Evolutionary conservation across 2,888 invertebrate genomes (phyloP).

Genomic region (Synanthedon tipuliformis): DNA sequence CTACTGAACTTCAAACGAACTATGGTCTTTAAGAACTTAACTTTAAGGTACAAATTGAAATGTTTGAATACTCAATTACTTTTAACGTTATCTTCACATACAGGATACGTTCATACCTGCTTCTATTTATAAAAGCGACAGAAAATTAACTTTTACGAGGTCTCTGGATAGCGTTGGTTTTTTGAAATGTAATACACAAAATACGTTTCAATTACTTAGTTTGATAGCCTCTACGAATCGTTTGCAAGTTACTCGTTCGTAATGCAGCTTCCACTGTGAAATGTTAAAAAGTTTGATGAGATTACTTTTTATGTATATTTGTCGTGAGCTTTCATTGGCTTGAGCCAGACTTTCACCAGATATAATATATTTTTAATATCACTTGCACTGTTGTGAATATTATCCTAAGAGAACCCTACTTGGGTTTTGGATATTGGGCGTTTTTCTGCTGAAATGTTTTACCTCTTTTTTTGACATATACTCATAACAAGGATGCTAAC

Average conservation of each 20-base stretch:
- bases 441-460: too few relatives aligned
- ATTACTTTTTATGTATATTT: neutral
- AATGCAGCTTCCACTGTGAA: neutral
- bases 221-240: neutral
- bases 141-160: conserved; percentile 52
- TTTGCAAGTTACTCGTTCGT: neutral
- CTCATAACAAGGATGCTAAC: too few relatives aligned
- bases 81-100: conserved; percentile 56
- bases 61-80: conserved; percentile 40
- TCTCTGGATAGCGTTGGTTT: conserved; percentile 10
- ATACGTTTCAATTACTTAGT: conserved; percentile 1
- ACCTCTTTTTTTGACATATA: too few relatives aligned
- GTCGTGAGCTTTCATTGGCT: neutral
- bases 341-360: too few relatives aligned
- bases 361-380: too few relatives aligned
- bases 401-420: too few relatives aligned
- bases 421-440: too few relatives aligned
- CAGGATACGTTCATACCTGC: conserved; percentile 47
- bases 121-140: conserved; percentile 40
- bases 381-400: too few relatives aligned
- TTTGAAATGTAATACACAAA: conserved; percentile 6
- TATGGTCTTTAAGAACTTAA: neutral
- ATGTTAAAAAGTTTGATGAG: neutral
- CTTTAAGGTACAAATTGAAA: conserved; percentile 25
- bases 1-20: conserved; percentile 4